These are phyloP conservation scores for Formica selysi DNA, from an alignment of 1,140 invertebrate genomes.

Conservation along the genomic window DNA sequence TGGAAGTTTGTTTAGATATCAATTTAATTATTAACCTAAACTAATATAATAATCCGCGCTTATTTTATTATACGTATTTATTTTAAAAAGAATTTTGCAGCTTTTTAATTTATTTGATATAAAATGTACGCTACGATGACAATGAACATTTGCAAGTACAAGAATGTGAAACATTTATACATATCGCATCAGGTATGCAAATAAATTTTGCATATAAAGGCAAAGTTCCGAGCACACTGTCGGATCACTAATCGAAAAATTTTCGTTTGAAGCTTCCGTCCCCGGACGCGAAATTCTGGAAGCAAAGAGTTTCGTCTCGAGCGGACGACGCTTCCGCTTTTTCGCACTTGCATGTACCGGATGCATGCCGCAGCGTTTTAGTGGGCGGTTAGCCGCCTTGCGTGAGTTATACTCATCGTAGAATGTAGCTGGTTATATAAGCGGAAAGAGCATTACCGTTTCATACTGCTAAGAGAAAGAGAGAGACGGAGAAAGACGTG, in stretches of 20 bases:
- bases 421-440: constrained; percentile 77
- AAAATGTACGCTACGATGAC: not conserved
- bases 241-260: not conserved
- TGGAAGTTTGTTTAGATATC: not conserved
- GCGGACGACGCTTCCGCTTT: not conserved
- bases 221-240: not conserved
- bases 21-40: not conserved
- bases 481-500: constrained; percentile 58
- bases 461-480: constrained; percentile 58
- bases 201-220: not conserved
- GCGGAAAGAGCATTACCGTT: constrained; percentile 81
- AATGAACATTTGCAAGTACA: not conserved
- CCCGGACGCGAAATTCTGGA: not conserved
- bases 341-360: not conserved
- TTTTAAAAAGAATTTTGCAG: not conserved
- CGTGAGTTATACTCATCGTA: constrained; percentile 78
- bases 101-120: not conserved
- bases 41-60: not conserved
- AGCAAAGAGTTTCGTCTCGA: not conserved
- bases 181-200: not conserved
- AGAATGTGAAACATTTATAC: not conserved
- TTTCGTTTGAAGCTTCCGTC: not conserved
- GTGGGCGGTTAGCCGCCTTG: constrained; percentile 68
- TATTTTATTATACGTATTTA: constrained; percentile 6
- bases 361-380: constrained; percentile 10